Evolutionary conservation across 2,113 vertebrate species (phyloP).

Genomic region (Notarius lentiginosus): DNA sequence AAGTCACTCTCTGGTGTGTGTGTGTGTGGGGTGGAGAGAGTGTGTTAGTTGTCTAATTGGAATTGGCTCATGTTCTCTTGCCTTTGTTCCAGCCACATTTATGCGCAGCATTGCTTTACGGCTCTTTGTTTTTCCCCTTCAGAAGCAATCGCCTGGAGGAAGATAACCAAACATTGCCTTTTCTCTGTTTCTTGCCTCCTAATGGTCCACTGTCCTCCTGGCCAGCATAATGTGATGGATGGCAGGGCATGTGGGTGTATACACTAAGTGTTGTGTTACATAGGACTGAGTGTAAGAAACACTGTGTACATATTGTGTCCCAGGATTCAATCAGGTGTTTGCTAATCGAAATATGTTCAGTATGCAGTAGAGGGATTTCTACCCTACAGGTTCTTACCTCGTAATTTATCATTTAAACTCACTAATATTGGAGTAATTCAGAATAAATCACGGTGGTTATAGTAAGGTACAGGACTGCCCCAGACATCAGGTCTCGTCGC

Average conservation of each 20-base stretch:
- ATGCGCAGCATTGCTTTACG: conserved; percentile 27
- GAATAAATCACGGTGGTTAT: not conserved
- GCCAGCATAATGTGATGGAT: conserved; percentile 40
- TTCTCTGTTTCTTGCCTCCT: conserved; percentile 21
- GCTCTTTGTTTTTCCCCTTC: conserved; percentile 33
- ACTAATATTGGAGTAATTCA: no score
- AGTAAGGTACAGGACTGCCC: not conserved
- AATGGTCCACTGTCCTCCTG: conserved; percentile 36
- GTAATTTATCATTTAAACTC: not conserved
- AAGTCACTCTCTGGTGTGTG: conserved; percentile 1
- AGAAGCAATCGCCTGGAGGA: conserved; percentile 44
- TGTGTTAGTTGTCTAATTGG: conserved; percentile 10
- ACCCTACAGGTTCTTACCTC: not conserved
- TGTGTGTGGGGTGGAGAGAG: not conserved
- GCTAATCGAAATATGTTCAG: conserved; percentile 7
- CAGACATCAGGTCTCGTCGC: not conserved
- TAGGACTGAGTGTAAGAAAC: conserved; percentile 7
- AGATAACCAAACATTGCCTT: conserved; percentile 38
- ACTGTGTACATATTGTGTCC: conserved; percentile 12
- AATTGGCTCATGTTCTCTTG: conserved; percentile 22
- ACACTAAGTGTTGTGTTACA: conserved; percentile 44
- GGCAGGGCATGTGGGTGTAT: conserved; percentile 27
- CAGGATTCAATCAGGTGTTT: not conserved
- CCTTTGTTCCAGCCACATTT: conserved; percentile 37
- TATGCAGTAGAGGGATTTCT: not conserved